Conservation (phyloP, 2,888 invertebrate genomes). For the Tetheella fluctuosa region DNA sequence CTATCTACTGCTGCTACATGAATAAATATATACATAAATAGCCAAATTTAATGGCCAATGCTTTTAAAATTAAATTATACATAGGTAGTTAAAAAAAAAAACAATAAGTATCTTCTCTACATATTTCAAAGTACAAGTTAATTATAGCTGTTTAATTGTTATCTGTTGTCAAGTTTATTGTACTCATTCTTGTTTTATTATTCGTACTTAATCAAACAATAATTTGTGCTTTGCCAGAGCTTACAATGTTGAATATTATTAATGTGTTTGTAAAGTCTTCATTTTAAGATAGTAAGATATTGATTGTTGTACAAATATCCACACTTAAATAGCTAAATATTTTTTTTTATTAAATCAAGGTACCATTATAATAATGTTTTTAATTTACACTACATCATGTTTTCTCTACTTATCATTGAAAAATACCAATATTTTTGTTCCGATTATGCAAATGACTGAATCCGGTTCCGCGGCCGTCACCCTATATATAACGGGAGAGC, state of each 20-base stretch:
- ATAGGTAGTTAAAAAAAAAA: background rate
- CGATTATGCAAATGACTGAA: conserved; percentile 51
- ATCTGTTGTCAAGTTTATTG: too few species aligned
- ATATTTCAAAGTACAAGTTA: background rate
- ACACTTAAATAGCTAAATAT: background rate
- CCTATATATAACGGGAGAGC: conserved; percentile 44
- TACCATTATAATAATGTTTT: background rate
- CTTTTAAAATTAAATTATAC: background rate
- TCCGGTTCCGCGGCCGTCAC: conserved; percentile 33
- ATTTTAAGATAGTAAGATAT: too few species aligned
- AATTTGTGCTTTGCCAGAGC: background rate
- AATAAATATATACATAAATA: background rate
- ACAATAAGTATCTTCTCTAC: too few species aligned
- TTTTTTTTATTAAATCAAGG: conserved; percentile 16
- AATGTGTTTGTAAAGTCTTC: background rate
- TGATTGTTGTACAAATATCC: background rate
- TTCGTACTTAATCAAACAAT: background rate
- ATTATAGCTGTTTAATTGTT: too few species aligned
- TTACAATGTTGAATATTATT: background rate
- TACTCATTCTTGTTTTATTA: too few species aligned
- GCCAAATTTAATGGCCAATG: conserved; percentile 8
- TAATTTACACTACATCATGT: background rate
- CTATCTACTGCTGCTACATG: background rate
- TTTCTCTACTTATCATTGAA: background rate
- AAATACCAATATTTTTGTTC: conserved; percentile 19